Percentiles rank a stretch among this genome's conserved stretches.
phyloP scores from a whole-genome alignment of 1,140 invertebrate species.

The Marisa cornuarietis region DNA sequence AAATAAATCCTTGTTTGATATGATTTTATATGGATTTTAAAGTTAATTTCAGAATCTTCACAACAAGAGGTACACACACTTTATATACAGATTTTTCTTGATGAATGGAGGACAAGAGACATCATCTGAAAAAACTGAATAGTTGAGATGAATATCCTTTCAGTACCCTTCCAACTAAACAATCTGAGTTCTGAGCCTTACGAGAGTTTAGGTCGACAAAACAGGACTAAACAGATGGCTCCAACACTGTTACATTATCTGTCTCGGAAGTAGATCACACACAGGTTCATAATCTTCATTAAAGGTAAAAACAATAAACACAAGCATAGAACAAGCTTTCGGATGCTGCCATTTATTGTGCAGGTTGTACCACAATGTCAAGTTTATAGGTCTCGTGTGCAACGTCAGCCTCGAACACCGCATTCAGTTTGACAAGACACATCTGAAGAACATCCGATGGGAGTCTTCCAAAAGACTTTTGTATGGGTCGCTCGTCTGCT shows the following conservation, averaged over 20 bases:
- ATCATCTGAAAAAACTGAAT: too few species aligned
- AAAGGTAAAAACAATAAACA: not conserved
- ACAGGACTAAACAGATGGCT: not conserved
- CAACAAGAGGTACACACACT: too few species aligned
- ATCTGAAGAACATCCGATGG: conserved; percentile 50
- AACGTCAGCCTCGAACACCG: conserved; percentile 41
- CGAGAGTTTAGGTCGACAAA: not conserved
- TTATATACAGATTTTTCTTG: too few species aligned
- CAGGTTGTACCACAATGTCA: conserved; percentile 44
- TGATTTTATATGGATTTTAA: too few species aligned
- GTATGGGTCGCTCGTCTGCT: conserved; percentile 76
- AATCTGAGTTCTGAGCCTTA: not conserved
- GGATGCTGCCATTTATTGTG: not conserved
- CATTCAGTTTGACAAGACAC: conserved; percentile 41
- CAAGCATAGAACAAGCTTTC: not conserved
- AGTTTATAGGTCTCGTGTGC: conserved; percentile 42
- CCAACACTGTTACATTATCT: not conserved
- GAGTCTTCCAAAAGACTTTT: conserved; percentile 71
- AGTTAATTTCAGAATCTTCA: too few species aligned
- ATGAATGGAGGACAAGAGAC: too few species aligned
- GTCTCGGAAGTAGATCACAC: not conserved
- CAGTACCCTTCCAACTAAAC: too few species aligned
- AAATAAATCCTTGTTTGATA: too few species aligned
- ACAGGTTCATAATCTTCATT: not conserved
- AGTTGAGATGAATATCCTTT: too few species aligned